Conservation (phyloP, 1,140 invertebrate genomes). For the Papilio glaucus region DNA sequence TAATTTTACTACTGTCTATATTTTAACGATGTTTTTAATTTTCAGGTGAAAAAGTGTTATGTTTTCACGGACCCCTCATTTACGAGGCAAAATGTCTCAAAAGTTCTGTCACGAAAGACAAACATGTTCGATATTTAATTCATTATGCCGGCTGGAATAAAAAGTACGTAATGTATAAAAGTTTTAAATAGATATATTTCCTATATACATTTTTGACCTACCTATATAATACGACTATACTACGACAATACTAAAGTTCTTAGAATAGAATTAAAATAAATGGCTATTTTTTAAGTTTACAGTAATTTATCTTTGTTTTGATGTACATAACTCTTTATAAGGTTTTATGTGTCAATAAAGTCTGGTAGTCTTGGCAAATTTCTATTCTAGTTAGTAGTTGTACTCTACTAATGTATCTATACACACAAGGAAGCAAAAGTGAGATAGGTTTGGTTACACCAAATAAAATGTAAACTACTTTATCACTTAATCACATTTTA, state of each 20-base stretch:
- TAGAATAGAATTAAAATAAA: too few relatives aligned
- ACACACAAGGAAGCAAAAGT: neutral
- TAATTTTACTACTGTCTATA: neutral
- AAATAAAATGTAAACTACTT: neutral
- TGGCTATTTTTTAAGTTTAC: too few relatives aligned
- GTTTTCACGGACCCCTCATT: constrained; percentile 96
- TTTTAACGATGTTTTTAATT: constrained; percentile 42
- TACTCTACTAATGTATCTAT: too few relatives aligned
- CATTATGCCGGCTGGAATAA: constrained; percentile 99
- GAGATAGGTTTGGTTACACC: neutral
- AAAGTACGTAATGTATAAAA: constrained; percentile 87
- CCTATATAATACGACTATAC: too few relatives aligned
- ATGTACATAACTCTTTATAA: too few relatives aligned
- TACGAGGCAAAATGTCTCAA: constrained; percentile 98
- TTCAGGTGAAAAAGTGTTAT: constrained; percentile 96
- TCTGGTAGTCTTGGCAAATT: too few relatives aligned
- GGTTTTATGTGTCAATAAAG: too few relatives aligned
- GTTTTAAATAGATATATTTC: too few relatives aligned
- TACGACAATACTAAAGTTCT: too few relatives aligned
- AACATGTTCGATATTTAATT: constrained; percentile 95
- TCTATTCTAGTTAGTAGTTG: too few relatives aligned
- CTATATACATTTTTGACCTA: neutral
- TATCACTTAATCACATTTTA: neutral
- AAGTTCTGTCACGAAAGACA: constrained; percentile 91
- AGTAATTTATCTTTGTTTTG: too few relatives aligned